Evolutionary conservation across 2,888 invertebrate species (phyloP).

Genomic region (Tipula lateralis): DNA sequence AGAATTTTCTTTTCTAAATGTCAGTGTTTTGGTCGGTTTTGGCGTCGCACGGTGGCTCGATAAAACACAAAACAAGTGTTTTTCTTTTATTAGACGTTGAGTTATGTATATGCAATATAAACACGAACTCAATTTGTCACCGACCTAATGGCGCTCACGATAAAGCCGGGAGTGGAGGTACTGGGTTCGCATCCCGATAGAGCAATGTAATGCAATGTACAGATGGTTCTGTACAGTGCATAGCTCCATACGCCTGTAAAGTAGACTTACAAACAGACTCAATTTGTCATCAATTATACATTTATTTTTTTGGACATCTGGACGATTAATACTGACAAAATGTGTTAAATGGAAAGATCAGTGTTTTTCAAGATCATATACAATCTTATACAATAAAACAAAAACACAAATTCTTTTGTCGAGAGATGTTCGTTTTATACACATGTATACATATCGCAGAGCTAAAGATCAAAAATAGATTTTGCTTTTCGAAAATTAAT

Average conservation of each 20-base stretch:
- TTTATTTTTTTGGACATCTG: not conserved
- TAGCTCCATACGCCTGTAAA: not conserved
- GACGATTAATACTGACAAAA: not conserved
- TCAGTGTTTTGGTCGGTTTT: not conserved
- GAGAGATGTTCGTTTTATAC: not conserved
- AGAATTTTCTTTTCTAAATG: not conserved
- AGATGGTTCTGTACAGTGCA: not conserved
- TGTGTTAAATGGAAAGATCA: not conserved
- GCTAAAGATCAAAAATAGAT: not conserved
- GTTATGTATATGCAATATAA: no score
- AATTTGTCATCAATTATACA: not conserved
- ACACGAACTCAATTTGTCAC: no score
- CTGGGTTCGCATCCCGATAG: no score
- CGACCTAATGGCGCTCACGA: no score
- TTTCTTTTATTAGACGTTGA: not conserved
- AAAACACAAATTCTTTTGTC: not conserved
- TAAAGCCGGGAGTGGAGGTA: no score
- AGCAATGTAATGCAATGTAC: no score
- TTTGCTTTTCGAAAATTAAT: not conserved
- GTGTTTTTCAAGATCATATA: not conserved
- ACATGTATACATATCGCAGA: not conserved
- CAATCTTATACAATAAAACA: not conserved
- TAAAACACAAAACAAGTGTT: constrained; percentile 1
- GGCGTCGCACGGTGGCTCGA: not conserved
- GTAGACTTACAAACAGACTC: not conserved